Percentiles rank a stretch among this genome's conserved stretches.
These are phyloP conservation scores for Ophion costatus DNA, from an alignment of 2,888 invertebrate species.

Conservation along the genomic window DNA sequence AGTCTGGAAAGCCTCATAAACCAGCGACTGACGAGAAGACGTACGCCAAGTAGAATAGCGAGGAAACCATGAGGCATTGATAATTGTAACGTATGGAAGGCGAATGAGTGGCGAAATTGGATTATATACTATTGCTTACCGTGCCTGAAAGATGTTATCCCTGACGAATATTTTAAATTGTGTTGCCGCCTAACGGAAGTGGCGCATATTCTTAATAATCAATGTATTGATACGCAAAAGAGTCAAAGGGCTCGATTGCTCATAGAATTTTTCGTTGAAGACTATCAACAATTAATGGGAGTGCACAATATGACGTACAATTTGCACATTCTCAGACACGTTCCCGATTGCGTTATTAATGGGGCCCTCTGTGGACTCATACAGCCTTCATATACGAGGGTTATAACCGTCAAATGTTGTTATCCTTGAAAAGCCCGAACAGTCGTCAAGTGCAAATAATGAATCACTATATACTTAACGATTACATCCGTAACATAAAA, in stretches of 20 bases:
- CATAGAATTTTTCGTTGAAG: background rate
- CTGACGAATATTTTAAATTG: slow-evolving; percentile 12
- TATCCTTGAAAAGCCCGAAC: slow-evolving; percentile 8
- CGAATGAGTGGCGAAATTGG: slow-evolving; percentile 49
- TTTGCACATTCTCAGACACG: slow-evolving; percentile 15
- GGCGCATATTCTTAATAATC: slow-evolving; percentile 25
- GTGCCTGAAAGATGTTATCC: slow-evolving; percentile 27
- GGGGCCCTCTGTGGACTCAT: slow-evolving; percentile 40
- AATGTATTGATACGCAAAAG: slow-evolving; percentile 7
- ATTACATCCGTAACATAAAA: slow-evolving; percentile 2
- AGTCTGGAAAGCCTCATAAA: background rate
- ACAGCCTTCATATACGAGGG: slow-evolving; percentile 27
- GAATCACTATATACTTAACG: slow-evolving; percentile 12
- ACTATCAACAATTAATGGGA: slow-evolving; percentile 27
- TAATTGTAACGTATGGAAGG: slow-evolving; percentile 39
- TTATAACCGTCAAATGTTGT: slow-evolving; percentile 35
- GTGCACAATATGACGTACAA: slow-evolving; percentile 24
- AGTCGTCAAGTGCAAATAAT: slow-evolving; percentile 11
- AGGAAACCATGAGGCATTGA: slow-evolving; percentile 31
- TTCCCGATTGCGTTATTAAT: slow-evolving; percentile 13
- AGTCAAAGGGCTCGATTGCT: slow-evolving; percentile 5
- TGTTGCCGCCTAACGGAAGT: slow-evolving; percentile 35
- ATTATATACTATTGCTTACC: slow-evolving; percentile 18
- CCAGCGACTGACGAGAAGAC: slow-evolving; percentile 25
- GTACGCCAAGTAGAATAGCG: slow-evolving; percentile 33